phyloP scores from a whole-genome alignment of 2,113 vertebrate species.

The Ciconia boyciana region DNA sequence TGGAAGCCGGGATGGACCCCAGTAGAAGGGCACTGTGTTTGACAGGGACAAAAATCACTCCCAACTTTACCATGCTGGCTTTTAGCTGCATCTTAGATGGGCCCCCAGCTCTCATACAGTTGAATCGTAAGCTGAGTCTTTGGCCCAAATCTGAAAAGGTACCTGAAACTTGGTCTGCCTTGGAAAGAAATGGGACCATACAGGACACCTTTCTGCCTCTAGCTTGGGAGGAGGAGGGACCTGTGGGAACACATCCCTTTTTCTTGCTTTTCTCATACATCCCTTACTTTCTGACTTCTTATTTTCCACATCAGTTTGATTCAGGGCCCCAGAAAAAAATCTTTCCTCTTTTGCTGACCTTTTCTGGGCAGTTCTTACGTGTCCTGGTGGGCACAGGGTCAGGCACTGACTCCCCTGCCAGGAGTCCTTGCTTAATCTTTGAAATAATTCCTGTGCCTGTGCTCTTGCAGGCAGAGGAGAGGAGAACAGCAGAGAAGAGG shows the following conservation, averaged over 20 bases:
- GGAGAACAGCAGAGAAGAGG: conserved; percentile 57
- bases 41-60: background rate
- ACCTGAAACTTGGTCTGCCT: background rate
- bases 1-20: background rate
- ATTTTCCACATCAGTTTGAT: background rate
- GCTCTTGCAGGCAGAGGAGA: conserved; percentile 46
- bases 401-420: background rate
- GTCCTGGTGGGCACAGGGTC: background rate
- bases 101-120: background rate
- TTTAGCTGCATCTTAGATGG: background rate
- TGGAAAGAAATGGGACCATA: background rate
- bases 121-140: background rate
- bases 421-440: background rate
- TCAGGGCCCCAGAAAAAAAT: background rate
- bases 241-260: background rate
- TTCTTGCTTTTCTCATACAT: background rate
- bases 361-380: background rate
- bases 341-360: background rate
- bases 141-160: background rate
- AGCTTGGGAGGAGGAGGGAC: background rate
- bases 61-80: background rate
- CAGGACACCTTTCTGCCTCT: background rate
- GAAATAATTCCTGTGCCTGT: background rate
- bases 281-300: background rate
- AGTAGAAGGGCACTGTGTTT: background rate